Percentiles rank a stretch among this genome's conserved stretches.
Evolutionary conservation across 2,888 invertebrate species (phyloP).

Genomic region (Drosophila cyrtoloma): DNA sequence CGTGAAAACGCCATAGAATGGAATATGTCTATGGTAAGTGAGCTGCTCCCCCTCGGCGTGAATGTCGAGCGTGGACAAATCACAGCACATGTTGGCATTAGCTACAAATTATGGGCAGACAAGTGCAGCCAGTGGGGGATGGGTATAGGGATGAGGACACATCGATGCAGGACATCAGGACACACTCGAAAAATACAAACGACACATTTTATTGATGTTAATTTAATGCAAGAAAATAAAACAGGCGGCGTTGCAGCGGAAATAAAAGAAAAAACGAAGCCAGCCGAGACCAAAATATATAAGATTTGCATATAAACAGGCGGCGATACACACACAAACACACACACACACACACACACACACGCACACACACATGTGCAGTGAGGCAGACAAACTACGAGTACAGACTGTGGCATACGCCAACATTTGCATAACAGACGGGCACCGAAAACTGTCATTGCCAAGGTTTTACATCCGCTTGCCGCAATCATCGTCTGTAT

Average conservation of each 20-base stretch:
- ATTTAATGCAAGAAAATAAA: conserved; percentile 81
- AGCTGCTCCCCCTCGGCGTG: conserved; percentile 15
- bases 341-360: conserved; percentile 29
- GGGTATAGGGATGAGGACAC: conserved; percentile 1
- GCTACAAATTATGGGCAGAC: conserved; percentile 68
- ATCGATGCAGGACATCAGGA: conserved; percentile 40
- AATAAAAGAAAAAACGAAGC: conserved; percentile 46
- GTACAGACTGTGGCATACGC: conserved; percentile 34
- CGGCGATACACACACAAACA: conserved; percentile 50
- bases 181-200: conserved; percentile 47
- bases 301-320: conserved; percentile 80
- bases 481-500: conserved; percentile 73
- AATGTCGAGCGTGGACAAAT: conserved; percentile 60
- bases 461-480: conserved; percentile 79
- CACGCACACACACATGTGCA: conserved; percentile 25
- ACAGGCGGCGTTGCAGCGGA: conserved; percentile 72
- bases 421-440: conserved; percentile 76
- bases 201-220: conserved; percentile 82
- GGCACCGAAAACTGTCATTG: conserved; percentile 76
- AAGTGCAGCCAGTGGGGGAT: conserved; percentile 48
- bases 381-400: conserved; percentile 8
- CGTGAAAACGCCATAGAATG: conserved; percentile 15
- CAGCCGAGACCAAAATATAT: conserved; percentile 70
- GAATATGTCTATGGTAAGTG: conserved; percentile 17
- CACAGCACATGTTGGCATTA: conserved; percentile 76